Conservation (phyloP, 2,113 vertebrate genomes). For the Murina feae region DNA sequence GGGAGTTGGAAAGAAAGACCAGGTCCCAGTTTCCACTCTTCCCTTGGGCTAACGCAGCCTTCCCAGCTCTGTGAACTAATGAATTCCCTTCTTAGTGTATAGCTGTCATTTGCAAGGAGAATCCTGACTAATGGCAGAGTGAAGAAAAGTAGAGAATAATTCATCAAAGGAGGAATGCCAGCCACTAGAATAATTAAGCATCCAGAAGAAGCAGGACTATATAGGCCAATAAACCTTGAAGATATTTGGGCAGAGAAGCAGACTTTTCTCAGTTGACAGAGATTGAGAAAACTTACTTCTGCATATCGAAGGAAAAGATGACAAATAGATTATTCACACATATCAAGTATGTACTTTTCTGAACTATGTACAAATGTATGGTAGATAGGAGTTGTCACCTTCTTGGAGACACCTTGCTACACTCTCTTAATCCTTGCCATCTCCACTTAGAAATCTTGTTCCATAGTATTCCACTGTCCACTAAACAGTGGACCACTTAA, state of each 20-base stretch:
- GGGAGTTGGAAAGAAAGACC: too few relatives aligned
- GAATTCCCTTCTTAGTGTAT: background rate
- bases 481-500: background rate
- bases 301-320: background rate
- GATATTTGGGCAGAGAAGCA: background rate
- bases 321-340: background rate
- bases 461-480: background rate
- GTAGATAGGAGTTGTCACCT: background rate
- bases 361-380: background rate
- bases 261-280: background rate
- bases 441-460: background rate
- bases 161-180: background rate
- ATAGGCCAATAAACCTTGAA: background rate
- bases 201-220: background rate
- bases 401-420: background rate
- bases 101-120: background rate
- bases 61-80: background rate
- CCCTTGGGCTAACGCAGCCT: background rate
- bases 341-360: background rate
- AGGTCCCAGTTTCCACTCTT: background rate
- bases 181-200: background rate
- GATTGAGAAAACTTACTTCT: slow-evolving; percentile 8
- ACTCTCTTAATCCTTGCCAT: background rate
- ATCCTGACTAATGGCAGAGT: background rate
- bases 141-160: background rate